phyloP scores from a whole-genome alignment of 2,113 vertebrate species.

The Meriones unguiculatus region DNA sequence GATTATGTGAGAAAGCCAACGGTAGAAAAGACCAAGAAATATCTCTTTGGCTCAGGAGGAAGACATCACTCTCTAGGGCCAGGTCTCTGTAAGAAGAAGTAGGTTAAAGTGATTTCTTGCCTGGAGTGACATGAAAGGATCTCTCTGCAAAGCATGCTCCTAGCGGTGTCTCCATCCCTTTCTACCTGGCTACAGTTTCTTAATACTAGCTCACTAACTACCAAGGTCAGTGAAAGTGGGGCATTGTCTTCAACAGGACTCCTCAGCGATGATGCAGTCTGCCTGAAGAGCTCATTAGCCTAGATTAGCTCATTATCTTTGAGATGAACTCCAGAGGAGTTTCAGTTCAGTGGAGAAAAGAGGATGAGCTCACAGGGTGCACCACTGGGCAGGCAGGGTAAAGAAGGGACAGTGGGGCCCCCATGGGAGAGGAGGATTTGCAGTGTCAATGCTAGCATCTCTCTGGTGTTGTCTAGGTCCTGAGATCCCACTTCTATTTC shows the following conservation, averaged over 20 bases:
- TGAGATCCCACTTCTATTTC: not conserved
- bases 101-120: not conserved
- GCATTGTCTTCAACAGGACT: conserved; percentile 43
- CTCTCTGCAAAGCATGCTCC: conserved; percentile 39
- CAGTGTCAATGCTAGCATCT: not conserved
- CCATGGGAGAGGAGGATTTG: not conserved
- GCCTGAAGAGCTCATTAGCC: conserved; percentile 62
- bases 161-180: conserved; percentile 15
- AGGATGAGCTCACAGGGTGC: not conserved
- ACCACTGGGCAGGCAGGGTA: not conserved
- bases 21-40: not conserved
- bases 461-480: not conserved
- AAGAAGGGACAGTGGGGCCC: not conserved
- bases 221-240: conserved; percentile 59
- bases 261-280: not conserved
- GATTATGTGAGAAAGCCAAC: not conserved
- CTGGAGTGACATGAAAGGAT: conserved; percentile 5
- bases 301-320: conserved; percentile 70
- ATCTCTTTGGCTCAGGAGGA: not conserved
- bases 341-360: not conserved
- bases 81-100: not conserved
- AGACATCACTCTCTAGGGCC: conserved; percentile 27
- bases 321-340: conserved; percentile 56
- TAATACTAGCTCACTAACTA: conserved; percentile 32
- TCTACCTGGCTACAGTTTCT: conserved; percentile 30